phyloP scores from a whole-genome alignment of 2,113 vertebrate species.

The Heloderma charlesbogerti region DNA sequence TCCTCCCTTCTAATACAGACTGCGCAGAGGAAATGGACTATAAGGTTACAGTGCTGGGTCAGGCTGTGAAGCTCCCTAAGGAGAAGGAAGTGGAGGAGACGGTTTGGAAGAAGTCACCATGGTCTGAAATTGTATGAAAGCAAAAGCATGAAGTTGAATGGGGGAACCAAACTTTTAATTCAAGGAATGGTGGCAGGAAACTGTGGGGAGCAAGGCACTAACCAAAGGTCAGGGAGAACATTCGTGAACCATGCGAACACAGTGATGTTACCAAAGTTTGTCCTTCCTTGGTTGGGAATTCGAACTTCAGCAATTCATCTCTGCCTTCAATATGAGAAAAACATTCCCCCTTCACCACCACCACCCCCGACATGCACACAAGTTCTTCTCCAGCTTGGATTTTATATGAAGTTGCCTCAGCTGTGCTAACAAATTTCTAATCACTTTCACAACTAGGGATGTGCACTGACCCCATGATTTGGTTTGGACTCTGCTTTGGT shows the following conservation, averaged over 20 bases:
- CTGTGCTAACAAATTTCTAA: background rate
- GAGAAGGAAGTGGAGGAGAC: background rate
- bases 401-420: background rate
- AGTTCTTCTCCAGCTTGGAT: background rate
- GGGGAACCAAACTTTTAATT: conserved; percentile 16
- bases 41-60: background rate
- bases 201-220: background rate
- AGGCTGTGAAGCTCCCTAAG: background rate
- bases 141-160: background rate
- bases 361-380: background rate
- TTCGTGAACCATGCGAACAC: background rate
- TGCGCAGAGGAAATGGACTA: background rate
- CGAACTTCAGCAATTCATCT: background rate
- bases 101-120: conserved; percentile 2
- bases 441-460: background rate
- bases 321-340: background rate
- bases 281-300: background rate
- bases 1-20: background rate
- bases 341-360: too few relatives aligned
- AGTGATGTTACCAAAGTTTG: background rate
- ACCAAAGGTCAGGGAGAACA: background rate
- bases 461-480: too few relatives aligned
- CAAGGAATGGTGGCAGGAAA: accelerated
- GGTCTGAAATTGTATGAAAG: background rate
- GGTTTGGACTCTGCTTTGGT: too few relatives aligned